Base-by-base conservation (phyloP, 1,140 invertebrate species). In the Trachymyrmex cornetzi region DNA sequence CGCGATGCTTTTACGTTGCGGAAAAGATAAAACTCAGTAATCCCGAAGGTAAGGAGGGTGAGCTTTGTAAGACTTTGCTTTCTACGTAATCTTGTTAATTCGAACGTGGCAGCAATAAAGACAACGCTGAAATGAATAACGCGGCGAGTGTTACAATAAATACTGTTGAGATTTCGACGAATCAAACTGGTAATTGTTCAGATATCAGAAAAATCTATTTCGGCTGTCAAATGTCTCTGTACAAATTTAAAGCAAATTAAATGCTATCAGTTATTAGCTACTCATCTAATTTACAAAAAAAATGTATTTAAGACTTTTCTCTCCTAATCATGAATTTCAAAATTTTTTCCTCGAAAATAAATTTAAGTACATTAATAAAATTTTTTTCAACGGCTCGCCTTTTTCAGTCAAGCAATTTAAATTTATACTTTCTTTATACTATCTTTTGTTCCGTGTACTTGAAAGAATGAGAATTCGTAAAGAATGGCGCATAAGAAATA, bases 61-160 rank as follows among this genome's bases (percentile, higher is more conserved):
- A 66, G 64, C 44, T 67, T 69, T 66, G 77, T 59, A 66, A 87
- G 86, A 75, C 87, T 80, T 66, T 72, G 69, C 74, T 88, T 85
- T 75, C 64, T 19, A n/a, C 22, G 53, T 81, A 71, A 71, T 81
- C 64, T 57, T 81, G 22, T 81, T 81, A 71, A 81, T 71, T 44
- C 30, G 34, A 71, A 81, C 22, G 50, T 71, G 64, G 30, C 24
- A 14, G 44, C 50, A 63, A 86, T 80, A 84, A 27, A 80, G 59
- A 67, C n/a, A 34, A 79, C 1, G 44, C 63, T 66, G 48, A 66
- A 79, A 86, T 84, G 55, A 86, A 82, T 84, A 84, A 80, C 22
- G 55, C 22, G 14, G 27, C 34, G 27, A 67, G 44, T 19, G 5
- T 44, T 24, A 30, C 12, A 30, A 59, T 59, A 81, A 57, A 27